phyloP scores from a whole-genome alignment of 2,888 invertebrate species.

The Terebella lapidaria region DNA sequence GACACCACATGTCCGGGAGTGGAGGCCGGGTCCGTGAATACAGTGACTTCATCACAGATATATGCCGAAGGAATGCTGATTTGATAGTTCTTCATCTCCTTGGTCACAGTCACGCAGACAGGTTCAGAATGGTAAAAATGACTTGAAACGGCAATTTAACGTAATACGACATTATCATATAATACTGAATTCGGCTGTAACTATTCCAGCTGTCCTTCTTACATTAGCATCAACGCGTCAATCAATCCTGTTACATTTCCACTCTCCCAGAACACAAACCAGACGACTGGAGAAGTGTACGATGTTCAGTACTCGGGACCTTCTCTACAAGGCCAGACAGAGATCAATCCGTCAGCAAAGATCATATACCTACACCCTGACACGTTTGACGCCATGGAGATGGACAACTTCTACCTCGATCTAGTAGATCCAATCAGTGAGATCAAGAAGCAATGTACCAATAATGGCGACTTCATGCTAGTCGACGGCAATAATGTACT shows the following conservation, averaged over 20 bases:
- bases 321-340: constrained; percentile 2
- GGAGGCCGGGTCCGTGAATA: neutral
- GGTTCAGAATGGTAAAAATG: too few relatives aligned
- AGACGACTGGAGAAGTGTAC: constrained; percentile 1
- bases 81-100: constrained; percentile 9
- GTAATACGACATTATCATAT: too few relatives aligned
- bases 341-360: constrained; percentile 7
- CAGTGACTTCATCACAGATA: constrained; percentile 6
- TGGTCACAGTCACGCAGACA: constrained; percentile 12
- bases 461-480: too few relatives aligned
- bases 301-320: constrained; percentile 5
- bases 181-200: too few relatives aligned
- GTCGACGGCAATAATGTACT: too few relatives aligned
- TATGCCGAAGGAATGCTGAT: constrained; percentile 4
- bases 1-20: constrained; percentile 8
- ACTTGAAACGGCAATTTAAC: too few relatives aligned
- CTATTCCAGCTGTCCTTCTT: too few relatives aligned
- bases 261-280: neutral
- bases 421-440: neutral
- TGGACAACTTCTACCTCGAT: constrained; percentile 22
- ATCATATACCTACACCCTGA: constrained; percentile 15
- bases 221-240: too few relatives aligned
- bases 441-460: too few relatives aligned
- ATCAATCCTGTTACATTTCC: neutral
- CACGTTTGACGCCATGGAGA: constrained; percentile 20